Evolutionary conservation across 2,888 invertebrate species (phyloP).

Genomic region (Folsomia candida): DNA sequence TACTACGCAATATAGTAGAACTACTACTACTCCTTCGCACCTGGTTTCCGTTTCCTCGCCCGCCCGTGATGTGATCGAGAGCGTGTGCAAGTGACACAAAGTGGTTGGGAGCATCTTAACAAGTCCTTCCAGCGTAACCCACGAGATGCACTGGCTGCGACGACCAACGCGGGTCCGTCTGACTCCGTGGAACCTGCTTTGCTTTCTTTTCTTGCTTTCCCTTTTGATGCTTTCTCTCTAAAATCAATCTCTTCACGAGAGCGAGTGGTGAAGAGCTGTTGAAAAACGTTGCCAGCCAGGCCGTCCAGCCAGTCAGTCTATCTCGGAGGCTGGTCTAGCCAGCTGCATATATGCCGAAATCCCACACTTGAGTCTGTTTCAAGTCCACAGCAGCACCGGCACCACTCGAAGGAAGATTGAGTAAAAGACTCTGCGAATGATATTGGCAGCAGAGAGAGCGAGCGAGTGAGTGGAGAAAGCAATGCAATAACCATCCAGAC

Average conservation of each 20-base stretch:
- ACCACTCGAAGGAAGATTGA: neutral
- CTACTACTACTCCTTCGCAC: neutral
- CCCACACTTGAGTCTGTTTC: constrained; percentile 5
- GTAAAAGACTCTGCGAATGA: neutral
- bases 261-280: constrained; percentile 1
- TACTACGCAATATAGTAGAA: no score
- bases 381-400: neutral
- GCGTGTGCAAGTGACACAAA: neutral
- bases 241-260: constrained; percentile 11
- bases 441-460: neutral
- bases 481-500: no score
- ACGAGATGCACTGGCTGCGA: neutral
- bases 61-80: neutral
- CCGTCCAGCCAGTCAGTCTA: no score
- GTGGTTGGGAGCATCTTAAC: neutral
- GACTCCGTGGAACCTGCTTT: neutral
- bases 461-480: neutral
- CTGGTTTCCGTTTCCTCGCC: neutral
- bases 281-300: neutral
- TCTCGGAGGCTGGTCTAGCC: no score
- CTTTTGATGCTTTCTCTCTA: no score
- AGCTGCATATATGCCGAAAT: no score
- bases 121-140: neutral
- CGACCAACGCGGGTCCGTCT: neutral
- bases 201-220: neutral